These are phyloP conservation scores for Gortyna flavago DNA, from an alignment of 2,888 invertebrate species.

Conservation along the genomic window DNA sequence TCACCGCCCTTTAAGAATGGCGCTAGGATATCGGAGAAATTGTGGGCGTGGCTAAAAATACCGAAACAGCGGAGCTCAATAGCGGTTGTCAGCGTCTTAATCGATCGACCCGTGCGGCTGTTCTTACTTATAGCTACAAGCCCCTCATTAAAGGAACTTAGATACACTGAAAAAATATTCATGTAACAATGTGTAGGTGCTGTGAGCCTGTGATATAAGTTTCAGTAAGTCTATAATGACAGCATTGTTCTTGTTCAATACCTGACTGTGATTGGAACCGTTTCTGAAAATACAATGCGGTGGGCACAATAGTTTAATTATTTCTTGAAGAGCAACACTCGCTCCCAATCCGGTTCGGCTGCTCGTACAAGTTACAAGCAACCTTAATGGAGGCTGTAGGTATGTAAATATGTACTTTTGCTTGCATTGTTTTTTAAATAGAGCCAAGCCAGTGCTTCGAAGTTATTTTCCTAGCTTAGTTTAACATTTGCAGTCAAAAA, in stretches of 20 bases:
- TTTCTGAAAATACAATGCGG: constrained; percentile 53
- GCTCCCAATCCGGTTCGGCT: constrained; percentile 37
- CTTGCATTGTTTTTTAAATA: constrained; percentile 10
- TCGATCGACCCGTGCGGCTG: too few relatives aligned
- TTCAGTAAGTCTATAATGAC: constrained; percentile 36
- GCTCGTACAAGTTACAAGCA: constrained; percentile 23
- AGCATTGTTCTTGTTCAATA: constrained; percentile 60
- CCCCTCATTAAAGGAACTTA: constrained; percentile 1
- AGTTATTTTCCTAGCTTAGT: background rate
- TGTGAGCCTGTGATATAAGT: background rate
- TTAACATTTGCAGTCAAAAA: background rate
- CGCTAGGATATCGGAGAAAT: too few relatives aligned
- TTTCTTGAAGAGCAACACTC: constrained; percentile 49
- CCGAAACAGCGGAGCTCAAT: too few relatives aligned
- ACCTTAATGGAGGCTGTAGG: constrained; percentile 8
- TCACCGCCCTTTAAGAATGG: too few relatives aligned
- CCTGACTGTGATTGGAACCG: constrained; percentile 50
- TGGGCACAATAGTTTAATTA: constrained; percentile 59
- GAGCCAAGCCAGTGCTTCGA: background rate
- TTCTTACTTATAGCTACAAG: too few relatives aligned
- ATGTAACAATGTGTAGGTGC: background rate
- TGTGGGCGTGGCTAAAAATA: too few relatives aligned
- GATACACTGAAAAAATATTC: constrained; percentile 1
- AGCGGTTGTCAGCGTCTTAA: too few relatives aligned
- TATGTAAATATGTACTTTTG: background rate